Base-by-base conservation (phyloP, 2,888 invertebrate species). In the Entomobrya proxima region DNA sequence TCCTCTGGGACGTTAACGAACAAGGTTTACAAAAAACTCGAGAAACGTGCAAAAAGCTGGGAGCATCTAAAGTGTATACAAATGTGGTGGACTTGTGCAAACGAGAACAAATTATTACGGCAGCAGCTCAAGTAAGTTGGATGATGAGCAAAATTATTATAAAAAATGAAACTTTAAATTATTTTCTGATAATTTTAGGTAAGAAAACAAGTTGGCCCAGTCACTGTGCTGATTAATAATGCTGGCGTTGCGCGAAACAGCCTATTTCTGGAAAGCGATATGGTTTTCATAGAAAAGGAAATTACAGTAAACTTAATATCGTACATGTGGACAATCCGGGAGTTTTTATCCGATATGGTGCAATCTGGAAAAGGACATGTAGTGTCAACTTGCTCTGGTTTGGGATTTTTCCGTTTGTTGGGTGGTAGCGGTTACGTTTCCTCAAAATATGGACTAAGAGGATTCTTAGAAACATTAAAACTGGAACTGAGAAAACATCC, bases 161-260 rank as follows among this genome's bases (percentile, higher is more conserved):
- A 11, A 15, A 11, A 40, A 11, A 11, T 7, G 44, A 40, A 40
- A 40, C 7, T 40, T 40, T 7, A 40, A 40, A 7, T 40, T 7
- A 40, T 40, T 40, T 40, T 40, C 9, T 15, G 15, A 40, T 40
- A 40, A 47, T 30, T 24, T 1, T 44, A 92, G 88, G 92, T 94
- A 11, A 92, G 92, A 88, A 92, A 91, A 58, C 93, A 94, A 69
- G 89, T 94, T 40, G 94, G 94, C 18, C 92, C 93, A 90, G 92
- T 94, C 15, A 94, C 94, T 77, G 94, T 94, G 93, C 89, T 94
- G 74, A 93, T 94, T 87, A 97, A 97, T 92, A 97, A 97, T 92
- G 97, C 96, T 0, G 97, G 96, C 7, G 95, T 97, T 7, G 32
- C 69, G 0, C 2, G 0, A 3, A 15, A 44, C 24, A 18, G 15